Evolutionary conservation across 2,888 invertebrate species (phyloP), one percentile per base, ranked within the genome.

Genomic region (Bimastos eiseni): DNA sequence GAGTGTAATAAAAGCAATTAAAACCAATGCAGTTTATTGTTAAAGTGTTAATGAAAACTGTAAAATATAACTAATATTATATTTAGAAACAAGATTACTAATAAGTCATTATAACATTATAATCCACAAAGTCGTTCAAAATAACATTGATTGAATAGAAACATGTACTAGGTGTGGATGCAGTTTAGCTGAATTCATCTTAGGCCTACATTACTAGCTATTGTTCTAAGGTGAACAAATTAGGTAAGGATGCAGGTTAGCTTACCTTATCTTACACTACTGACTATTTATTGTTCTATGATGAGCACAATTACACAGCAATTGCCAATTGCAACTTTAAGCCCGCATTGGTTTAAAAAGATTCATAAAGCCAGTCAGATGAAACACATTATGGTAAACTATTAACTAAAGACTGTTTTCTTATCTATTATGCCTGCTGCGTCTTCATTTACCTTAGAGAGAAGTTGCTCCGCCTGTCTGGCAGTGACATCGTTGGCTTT

Each of bases 391-490:
- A 30, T 4, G n/a, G 8, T 70, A 70, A 55, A 70, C 70, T n/a
- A 70, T n/a, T 70, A 70, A 30, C 8, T n/a, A 70, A 70, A 70
- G 70, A 70, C n/a, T 6, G 49, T 49, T 49, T 49, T 49, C 49
- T 1, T n/a, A n/a, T n/a, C 70, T n/a, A 70, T 8, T 70, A n/a
- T 70, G 70, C 13, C 30, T 30, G n/a, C 30, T 70, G 49, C 70
- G n/a, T 70, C 70, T 70, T 30, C 70, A 21, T 41, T 33, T 91
- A 91, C 91, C 90, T 91, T 30, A 21, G 90, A 83, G 1, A 91
- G 34, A 33, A 89, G n/a, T 38, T 86, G 33, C 33, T 38, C 33
- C 34, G 90, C 70, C 19, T 90, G 70, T 90, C 90, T 91, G 24
- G n/a, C 34, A 36, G 90, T 36, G 41, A 37, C 86, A 15, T 86